Evolutionary conservation across 2,113 vertebrate species (phyloP), one percentile per base, ranked within the genome.

Genomic region (Indicator maculatus): DNA sequence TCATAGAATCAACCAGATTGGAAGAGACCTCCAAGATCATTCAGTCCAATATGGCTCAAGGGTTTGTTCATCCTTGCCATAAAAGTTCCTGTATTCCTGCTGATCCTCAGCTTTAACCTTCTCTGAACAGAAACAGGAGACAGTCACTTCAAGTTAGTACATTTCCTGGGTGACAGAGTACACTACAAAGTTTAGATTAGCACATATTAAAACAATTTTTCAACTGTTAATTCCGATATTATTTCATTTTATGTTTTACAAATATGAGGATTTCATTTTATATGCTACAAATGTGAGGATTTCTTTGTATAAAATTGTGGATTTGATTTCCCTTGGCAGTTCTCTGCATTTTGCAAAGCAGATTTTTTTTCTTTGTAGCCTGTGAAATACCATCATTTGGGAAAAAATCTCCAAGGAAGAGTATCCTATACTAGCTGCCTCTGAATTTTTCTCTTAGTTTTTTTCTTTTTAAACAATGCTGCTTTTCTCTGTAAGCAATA

Each of bases 401-500:
- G 77, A 74, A 39, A 2, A 8, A 24, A 24, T 78, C 87, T 89
- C 41, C 50, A 69, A 70, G 65, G 55, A 84, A 21, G 11, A 39
- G 5, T 74, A 23, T 39, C 52, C 80, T 67, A 44, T 21, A 72
- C 17, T n/a, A 85, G 12, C 26, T 81, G 60, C 19, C 19, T 79
- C 69, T 55, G 41, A 75, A 58, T 83, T 88, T 65, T 70, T 59
- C 20, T 67, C 36, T 8, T 36, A n/a, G 7, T 21, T 81, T 92
- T 88, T 65, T 52, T 24, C 11, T 52, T 15, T 86, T 84, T 65
- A 93, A 97, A 93, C 89, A 93, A 83, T 44, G 50, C 45, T 65
- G 30, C 59, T 27, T 89, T 97, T 96, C 93, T 74, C 61, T 74
- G 59, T 95, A 96, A 96, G 93, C 91, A 95, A 27, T 63, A n/a